A percentile compares a stretch with the other conserved stretches of the same genome.
These are phyloP conservation scores for Halcyon leucocephala DNA, from an alignment of 2,797 vertebrate species.

Conservation along the genomic window DNA sequence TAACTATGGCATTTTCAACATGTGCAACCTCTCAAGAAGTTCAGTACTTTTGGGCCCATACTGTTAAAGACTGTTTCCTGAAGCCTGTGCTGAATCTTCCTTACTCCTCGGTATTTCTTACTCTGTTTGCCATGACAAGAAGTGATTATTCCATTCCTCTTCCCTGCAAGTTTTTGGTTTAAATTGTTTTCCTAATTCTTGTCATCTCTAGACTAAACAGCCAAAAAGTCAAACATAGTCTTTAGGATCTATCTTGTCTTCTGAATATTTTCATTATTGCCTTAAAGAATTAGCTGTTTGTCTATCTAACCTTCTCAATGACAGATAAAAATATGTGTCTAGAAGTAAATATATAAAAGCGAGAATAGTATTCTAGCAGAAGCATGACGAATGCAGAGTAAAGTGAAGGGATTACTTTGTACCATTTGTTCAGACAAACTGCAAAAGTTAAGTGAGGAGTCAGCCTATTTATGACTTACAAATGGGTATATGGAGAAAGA, in stretches of 20 bases:
- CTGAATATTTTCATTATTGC: background rate
- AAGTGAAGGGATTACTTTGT: background rate
- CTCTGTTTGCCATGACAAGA: background rate
- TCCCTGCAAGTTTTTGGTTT: background rate
- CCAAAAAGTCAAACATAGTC: background rate
- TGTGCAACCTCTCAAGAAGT: background rate
- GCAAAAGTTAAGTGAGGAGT: background rate
- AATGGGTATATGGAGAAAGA: background rate
- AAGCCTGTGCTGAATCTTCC: background rate
- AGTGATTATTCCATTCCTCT: background rate
- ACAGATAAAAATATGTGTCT: background rate
- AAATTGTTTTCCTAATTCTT: background rate
- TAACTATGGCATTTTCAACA: background rate
- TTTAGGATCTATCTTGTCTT: background rate
- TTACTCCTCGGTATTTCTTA: background rate
- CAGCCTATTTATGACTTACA: background rate
- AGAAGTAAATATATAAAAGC: background rate
- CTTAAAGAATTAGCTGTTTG: background rate
- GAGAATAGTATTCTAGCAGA: background rate
- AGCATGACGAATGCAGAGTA: background rate
- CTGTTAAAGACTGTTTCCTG: background rate
- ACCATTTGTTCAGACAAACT: background rate
- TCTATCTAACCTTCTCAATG: background rate
- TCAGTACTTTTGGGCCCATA: background rate
- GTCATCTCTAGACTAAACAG: background rate